Conservation (phyloP, 1,140 invertebrate species). For the Drosophila athabasca region DNA sequence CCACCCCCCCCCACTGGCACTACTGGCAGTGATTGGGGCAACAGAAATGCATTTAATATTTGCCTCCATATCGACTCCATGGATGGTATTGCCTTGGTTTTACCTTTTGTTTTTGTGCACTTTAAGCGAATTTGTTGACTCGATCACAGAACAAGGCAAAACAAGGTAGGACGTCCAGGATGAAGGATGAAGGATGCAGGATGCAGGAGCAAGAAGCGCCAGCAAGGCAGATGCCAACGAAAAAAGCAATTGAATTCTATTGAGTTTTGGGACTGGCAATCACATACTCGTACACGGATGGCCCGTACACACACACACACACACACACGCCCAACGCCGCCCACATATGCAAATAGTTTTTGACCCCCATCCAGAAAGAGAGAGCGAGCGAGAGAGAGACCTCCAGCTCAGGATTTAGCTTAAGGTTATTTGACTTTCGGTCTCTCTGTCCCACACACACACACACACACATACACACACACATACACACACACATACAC, state of each 20-base stretch:
- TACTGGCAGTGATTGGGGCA: conserved; percentile 40
- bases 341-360: conserved; percentile 72
- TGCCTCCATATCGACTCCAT: conserved; percentile 18
- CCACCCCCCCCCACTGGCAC: conserved; percentile 7
- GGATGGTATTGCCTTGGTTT: conserved; percentile 35
- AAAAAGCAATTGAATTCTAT: conserved; percentile 70
- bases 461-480: too few relatives aligned
- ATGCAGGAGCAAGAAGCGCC: conserved; percentile 10
- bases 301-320: too few relatives aligned
- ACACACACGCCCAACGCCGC: conserved; percentile 37
- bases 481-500: background rate
- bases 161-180: conserved; percentile 4
- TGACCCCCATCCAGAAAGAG: conserved; percentile 2
- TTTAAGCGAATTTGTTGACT: conserved; percentile 75
- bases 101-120: conserved; percentile 64
- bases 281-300: background rate
- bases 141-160: conserved; percentile 54
- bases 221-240: background rate
- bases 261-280: conserved; percentile 50
- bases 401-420: conserved; percentile 44
- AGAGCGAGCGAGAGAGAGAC: conserved; percentile 1
- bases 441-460: background rate
- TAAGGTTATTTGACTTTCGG: conserved; percentile 61
- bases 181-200: conserved; percentile 37
- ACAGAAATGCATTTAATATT: conserved; percentile 59